These are phyloP conservation scores for Esperia sulphurella DNA, from an alignment of 2,888 invertebrate genomes.

Conservation along the genomic window DNA sequence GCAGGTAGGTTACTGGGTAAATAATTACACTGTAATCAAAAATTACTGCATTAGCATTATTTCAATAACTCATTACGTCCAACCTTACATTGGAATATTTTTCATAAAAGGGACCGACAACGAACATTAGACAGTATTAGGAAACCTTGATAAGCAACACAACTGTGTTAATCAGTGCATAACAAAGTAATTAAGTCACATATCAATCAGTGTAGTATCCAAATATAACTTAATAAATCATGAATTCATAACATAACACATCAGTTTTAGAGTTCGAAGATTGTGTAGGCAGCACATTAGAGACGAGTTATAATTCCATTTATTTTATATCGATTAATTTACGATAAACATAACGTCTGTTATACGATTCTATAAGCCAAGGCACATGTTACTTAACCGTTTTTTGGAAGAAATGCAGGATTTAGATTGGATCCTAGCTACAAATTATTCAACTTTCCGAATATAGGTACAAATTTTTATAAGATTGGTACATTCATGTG, in stretches of 20 bases:
- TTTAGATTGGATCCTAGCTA: constrained; percentile 79
- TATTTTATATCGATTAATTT: constrained; percentile 43
- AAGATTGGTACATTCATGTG: constrained; percentile 78
- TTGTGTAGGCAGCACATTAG: constrained; percentile 51
- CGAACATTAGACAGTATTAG: no score
- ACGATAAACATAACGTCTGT: constrained; percentile 61
- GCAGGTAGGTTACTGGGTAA: no score
- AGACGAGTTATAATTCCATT: constrained; percentile 34
- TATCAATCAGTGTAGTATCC: not conserved
- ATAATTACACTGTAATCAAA: no score
- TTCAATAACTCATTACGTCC: no score
- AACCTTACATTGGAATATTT: no score
- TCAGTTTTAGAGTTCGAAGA: constrained; percentile 10
- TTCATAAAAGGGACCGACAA: no score
- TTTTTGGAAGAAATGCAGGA: constrained; percentile 71
- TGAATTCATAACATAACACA: not conserved
- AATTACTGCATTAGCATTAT: no score
- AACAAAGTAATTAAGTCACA: not conserved
- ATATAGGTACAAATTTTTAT: constrained; percentile 76
- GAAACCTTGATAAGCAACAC: not conserved
- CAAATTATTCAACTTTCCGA: constrained; percentile 78
- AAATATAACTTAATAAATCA: no score
- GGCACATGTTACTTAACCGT: constrained; percentile 71
- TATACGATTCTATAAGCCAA: constrained; percentile 71
- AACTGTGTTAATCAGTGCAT: not conserved